Evolutionary conservation across 1,140 invertebrate species (phyloP), one percentile per base, ranked within the genome.

Genomic region (Drosophila orosa): DNA sequence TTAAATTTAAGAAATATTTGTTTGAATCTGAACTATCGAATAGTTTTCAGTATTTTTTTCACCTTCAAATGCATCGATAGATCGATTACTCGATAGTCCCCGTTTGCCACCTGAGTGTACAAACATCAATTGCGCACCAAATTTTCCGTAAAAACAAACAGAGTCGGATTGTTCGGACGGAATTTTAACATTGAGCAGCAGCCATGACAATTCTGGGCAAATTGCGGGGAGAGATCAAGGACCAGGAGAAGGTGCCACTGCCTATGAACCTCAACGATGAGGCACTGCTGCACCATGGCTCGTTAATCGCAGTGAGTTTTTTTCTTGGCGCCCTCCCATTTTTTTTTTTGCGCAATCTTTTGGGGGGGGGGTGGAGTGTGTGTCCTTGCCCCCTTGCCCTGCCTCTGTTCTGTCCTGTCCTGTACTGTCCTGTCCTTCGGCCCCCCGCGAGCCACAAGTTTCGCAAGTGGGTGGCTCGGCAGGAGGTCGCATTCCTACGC

Each of bases 221-320:
- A 71, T 40, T 90, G 37, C 77, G 65, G 25, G 85, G 84, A 37
- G 74, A 80, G 47, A 74, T 73, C 17, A 80, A 83, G 62, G 80
- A 89, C 33, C 71, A 92, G 35, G 94, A 95, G 78, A 95, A 95
- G 92, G 91, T 94, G 72, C 93, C 94, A 44, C 93, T 94, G 78
- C 95, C 95, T 35, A 92, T 95, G 62, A 94, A 95, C 42, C 92
- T 95, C 31, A 95, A 92, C 52, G 85, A 91, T 55, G 90, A 90
- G 58, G 40, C 85, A 15, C 80, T 91, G 29, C 67, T 84, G 74
- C 74, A 87, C 25, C 83, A 83, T 56, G 72, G 90, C 17, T 83
- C 92, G 8, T 72, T 86, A 52, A 80, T 87, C 67, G 74, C 78
- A 66, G 84, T 90, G 74, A 85, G 85, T 89, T 66, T 40, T 42